Evolutionary conservation across 2,797 vertebrate species (phyloP).

Genomic region (Macroramphosus scolopax): DNA sequence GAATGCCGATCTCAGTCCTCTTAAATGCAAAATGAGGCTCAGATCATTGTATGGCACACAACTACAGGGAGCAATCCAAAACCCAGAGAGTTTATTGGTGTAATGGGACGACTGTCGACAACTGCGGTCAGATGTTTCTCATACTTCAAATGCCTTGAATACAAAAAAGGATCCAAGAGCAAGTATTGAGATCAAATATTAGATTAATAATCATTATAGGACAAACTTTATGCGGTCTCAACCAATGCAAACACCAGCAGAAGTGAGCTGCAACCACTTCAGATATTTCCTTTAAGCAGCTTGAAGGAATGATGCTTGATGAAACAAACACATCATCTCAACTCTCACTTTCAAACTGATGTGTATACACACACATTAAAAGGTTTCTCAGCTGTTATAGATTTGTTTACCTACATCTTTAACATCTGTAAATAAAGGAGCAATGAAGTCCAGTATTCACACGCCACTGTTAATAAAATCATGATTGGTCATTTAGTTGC

Average conservation of each 20-base stretch:
- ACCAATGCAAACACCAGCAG: slow-evolving; percentile 7
- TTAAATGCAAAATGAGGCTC: not conserved
- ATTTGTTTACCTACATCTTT: too few species aligned
- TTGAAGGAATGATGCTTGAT: not conserved
- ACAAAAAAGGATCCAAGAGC: slow-evolving; percentile 1
- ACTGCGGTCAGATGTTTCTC: slow-evolving; percentile 10
- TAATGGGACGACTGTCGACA: slow-evolving; percentile 11
- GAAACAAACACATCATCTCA: too few species aligned
- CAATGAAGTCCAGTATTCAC: too few species aligned
- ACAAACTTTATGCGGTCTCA: not conserved
- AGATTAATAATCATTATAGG: not conserved
- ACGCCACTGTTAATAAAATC: too few species aligned
- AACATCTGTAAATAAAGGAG: too few species aligned
- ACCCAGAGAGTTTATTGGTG: slow-evolving; percentile 9
- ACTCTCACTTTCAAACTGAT: too few species aligned
- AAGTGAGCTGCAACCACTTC: not conserved
- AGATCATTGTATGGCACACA: slow-evolving; percentile 6
- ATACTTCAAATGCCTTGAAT: slow-evolving; percentile 12
- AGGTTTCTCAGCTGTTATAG: too few species aligned
- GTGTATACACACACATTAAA: too few species aligned
- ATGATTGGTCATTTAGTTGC: too few species aligned
- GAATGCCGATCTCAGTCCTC: not conserved
- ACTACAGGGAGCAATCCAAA: slow-evolving; percentile 14
- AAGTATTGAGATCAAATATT: slow-evolving; percentile 16
- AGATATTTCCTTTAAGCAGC: not conserved